Conservation (phyloP, 2,113 vertebrate species). For the Murina feae region DNA sequence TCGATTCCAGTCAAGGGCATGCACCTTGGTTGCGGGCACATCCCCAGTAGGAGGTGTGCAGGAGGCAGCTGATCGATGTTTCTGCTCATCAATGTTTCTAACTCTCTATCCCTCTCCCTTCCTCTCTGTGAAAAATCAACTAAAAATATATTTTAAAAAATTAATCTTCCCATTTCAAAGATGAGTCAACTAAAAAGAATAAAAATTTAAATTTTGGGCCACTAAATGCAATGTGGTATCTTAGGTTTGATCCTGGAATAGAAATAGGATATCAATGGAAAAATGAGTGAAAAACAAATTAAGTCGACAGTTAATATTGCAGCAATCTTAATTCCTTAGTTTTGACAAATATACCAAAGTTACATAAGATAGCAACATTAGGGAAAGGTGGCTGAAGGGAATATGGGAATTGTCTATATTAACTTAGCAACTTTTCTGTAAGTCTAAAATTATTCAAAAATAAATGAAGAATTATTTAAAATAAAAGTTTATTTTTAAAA, state of each 20-base stretch:
- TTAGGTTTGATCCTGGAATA: background rate
- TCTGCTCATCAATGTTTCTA: no score
- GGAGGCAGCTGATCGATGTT: no score
- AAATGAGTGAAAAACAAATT: background rate
- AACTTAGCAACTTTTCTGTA: background rate
- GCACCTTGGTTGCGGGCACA: no score
- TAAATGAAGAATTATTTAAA: no score
- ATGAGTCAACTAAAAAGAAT: background rate
- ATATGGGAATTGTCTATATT: background rate
- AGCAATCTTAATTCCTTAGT: background rate
- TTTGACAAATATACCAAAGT: background rate
- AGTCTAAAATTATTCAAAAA: background rate
- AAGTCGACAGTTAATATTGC: background rate
- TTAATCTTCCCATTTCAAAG: background rate
- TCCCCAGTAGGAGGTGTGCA: no score
- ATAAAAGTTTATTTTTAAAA: background rate
- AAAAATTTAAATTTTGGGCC: background rate
- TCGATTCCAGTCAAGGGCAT: no score
- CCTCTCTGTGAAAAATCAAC: no score
- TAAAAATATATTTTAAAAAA: no score
- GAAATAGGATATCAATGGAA: background rate
- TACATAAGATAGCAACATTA: background rate
- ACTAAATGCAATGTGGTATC: background rate
- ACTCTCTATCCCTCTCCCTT: no score
- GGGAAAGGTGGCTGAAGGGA: background rate